A percentile compares a stretch with the other conserved stretches of the same genome.
phyloP scores from a whole-genome alignment of 37 sponge, comb jelly and placozoan genomes.

The Eunapius fragilis region DNA sequence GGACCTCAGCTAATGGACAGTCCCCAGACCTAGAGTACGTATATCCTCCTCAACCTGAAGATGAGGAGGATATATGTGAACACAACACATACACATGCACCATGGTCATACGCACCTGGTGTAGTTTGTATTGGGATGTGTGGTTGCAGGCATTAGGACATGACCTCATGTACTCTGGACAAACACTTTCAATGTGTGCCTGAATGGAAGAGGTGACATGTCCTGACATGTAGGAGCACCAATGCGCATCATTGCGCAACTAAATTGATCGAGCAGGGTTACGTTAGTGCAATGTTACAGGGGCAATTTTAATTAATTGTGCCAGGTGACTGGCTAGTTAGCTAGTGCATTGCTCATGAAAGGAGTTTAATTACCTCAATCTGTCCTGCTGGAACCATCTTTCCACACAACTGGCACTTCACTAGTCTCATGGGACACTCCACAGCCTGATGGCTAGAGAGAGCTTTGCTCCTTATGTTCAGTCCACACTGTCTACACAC shows the following conservation, averaged over 20 bases:
- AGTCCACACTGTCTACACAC: constrained; percentile 14
- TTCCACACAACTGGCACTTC: constrained; percentile 20
- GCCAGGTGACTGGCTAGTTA: too few species aligned
- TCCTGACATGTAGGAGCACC: too few species aligned
- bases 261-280: too few species aligned
- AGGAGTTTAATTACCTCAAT: not conserved
- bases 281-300: too few species aligned
- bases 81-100: too few species aligned
- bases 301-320: too few species aligned
- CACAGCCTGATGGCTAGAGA: constrained; percentile 40
- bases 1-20: constrained; percentile 50
- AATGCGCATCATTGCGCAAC: too few species aligned
- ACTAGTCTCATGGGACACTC: constrained; percentile 44
- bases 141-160: constrained; percentile 54
- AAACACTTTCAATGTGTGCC: constrained; percentile 48
- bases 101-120: constrained; percentile 28
- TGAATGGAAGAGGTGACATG: not conserved
- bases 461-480: constrained; percentile 17
- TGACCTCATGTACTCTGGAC: constrained; percentile 10
- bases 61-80: too few species aligned
- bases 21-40: constrained; percentile 3
- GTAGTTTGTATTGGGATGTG: constrained; percentile 7
- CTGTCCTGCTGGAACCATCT: not conserved
- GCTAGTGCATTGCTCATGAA: too few species aligned
- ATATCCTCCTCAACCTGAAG: too few species aligned